Conservation (phyloP, 2,888 invertebrate species). For the Scaptomyza tumidula region DNA sequence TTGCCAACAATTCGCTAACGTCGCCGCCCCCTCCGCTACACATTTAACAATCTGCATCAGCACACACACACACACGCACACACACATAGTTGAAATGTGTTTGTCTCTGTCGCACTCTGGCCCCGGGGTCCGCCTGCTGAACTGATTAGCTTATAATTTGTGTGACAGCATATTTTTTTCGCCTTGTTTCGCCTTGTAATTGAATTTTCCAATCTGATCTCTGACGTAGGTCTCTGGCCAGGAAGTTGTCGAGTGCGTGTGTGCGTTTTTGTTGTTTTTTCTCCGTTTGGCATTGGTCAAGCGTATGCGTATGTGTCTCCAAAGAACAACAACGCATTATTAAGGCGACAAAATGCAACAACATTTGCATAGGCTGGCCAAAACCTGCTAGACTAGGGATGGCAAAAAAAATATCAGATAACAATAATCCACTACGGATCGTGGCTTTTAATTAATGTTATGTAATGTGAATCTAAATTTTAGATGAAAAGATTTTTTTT, state of each 20-base stretch:
- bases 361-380: constrained; percentile 36
- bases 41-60: constrained; percentile 22
- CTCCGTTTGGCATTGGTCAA: constrained; percentile 35
- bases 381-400: constrained; percentile 52
- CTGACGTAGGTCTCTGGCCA: constrained; percentile 44
- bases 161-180: constrained; percentile 61
- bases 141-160: constrained; percentile 77
- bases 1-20: constrained; percentile 67
- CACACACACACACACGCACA: constrained; percentile 13
- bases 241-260: constrained; percentile 57
- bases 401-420: constrained; percentile 5
- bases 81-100: constrained; percentile 6
- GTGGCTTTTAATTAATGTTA: no score
- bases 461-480: no score
- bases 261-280: constrained; percentile 30
- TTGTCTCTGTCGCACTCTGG: constrained; percentile 22
- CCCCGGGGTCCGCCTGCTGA: constrained; percentile 37
- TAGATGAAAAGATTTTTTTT: no score
- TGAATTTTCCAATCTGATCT: constrained; percentile 65
- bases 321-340: constrained; percentile 16
- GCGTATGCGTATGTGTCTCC: constrained; percentile 35
- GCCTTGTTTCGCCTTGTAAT: constrained; percentile 54
- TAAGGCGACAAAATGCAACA: constrained; percentile 42
- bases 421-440: no score
- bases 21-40: constrained; percentile 17